Evolutionary conservation across 2,113 vertebrate species (phyloP).

Genomic region (Oryzias woworae): DNA sequence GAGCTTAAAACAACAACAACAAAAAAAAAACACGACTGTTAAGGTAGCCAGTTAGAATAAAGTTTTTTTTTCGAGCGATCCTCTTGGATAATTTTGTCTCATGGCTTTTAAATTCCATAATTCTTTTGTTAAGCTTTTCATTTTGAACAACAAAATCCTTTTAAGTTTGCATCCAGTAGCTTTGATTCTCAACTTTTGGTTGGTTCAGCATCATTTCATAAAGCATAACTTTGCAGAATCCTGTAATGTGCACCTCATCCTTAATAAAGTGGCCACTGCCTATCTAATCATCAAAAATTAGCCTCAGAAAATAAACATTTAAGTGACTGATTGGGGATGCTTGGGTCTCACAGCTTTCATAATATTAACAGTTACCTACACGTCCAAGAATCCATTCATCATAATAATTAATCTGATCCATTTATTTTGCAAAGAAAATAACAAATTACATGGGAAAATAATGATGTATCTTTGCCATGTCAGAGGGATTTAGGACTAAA

Average conservation of each 20-base stretch:
- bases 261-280: not conserved
- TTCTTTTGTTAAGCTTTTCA: too few relatives aligned
- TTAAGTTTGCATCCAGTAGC: not conserved
- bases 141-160: too few relatives aligned
- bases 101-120: too few relatives aligned
- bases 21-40: too few relatives aligned
- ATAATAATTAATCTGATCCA: slow-evolving; percentile 99
- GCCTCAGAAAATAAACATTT: slow-evolving; percentile 6
- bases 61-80: too few relatives aligned
- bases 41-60: too few relatives aligned
- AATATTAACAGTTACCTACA: slow-evolving; percentile 89
- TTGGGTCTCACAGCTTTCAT: slow-evolving; percentile 22
- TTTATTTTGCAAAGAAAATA: slow-evolving; percentile 99
- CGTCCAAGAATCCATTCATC: slow-evolving; percentile 94
- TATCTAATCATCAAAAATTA: not conserved
- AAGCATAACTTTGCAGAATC: not conserved
- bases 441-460: slow-evolving; percentile 99
- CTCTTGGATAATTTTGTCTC: too few relatives aligned
- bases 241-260: not conserved
- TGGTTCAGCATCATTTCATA: not conserved
- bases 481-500: slow-evolving; percentile 92
- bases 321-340: slow-evolving; percentile 74
- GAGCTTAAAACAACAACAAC: too few relatives aligned
- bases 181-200: not conserved
- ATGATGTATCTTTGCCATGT: slow-evolving; percentile 99